phyloP scores from a whole-genome alignment of 2,113 vertebrate genomes.

The Urocitellus parryii region DNA sequence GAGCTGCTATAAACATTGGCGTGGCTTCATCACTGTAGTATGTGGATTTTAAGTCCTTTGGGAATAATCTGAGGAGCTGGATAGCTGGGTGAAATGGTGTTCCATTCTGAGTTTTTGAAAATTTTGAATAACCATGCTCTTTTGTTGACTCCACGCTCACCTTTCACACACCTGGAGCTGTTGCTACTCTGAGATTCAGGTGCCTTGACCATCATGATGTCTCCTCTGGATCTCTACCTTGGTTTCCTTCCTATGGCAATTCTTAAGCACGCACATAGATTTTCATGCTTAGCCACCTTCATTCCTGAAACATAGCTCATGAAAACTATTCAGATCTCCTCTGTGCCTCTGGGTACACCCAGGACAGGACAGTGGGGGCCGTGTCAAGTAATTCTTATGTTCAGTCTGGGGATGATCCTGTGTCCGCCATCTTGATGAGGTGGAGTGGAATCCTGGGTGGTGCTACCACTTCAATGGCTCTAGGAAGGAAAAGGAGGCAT shows the following conservation, averaged over 20 bases:
- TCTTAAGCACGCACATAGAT: background rate
- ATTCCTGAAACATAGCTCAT: background rate
- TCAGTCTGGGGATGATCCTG: too few relatives aligned
- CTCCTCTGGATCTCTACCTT: background rate
- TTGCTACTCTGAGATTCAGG: background rate
- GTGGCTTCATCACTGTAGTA: too few relatives aligned
- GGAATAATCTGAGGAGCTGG: too few relatives aligned
- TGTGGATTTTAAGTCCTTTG: too few relatives aligned
- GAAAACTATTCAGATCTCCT: background rate
- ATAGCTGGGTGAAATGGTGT: too few relatives aligned
- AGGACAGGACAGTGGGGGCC: background rate
- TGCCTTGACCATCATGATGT: background rate
- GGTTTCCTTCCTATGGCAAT: background rate
- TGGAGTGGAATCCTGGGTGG: background rate
- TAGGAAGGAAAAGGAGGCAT: background rate
- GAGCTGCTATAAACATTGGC: too few relatives aligned
- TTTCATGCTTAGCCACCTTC: background rate
- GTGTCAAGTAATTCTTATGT: background rate
- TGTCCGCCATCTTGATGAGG: fast-evolving
- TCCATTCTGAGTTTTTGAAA: too few relatives aligned
- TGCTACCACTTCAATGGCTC: background rate
- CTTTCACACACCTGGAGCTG: background rate
- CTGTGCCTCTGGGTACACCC: background rate
- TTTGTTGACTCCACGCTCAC: background rate
- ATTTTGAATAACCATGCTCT: background rate